Base-by-base conservation (phyloP, 2,113 vertebrate genomes). In the Ctenodactylus gundi region DNA sequence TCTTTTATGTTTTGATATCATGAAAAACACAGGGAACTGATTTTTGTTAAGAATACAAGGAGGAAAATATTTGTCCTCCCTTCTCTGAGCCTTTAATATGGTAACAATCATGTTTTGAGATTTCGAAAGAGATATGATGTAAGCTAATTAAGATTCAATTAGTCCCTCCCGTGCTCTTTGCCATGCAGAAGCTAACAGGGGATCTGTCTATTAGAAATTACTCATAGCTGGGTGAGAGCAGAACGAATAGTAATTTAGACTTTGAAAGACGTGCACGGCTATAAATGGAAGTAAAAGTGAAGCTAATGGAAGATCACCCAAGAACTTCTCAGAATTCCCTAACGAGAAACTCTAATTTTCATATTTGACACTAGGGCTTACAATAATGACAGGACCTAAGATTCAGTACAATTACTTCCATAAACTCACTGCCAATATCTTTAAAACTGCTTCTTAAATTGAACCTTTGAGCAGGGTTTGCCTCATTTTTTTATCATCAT, bases 321-420 rank as follows among this genome's bases (percentile, higher is more conserved):
- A 97, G 95, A 96, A 97, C 94, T 97, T 95, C 92, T 93, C 88
- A 97, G 92, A 96, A 97, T 97, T 96, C 96, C 93, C 95, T 96
- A 94, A 95, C 95, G 96, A 97, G 95, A 96, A 96, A 96, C 62
- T 90, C 77, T 91, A 85, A 94, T 96, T 96, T 97, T 96, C 76
- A 92, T 94, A 97, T 97, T 96, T 97, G 96, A 96, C 96, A 92
- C 94, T 81, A 93, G 46, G 87, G 53, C 90, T 97, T 93, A 96
- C 78, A 67, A 77, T 94, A 91, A 97, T 93, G 87, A 96, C 4
- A 58, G 96, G 85, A 94, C 70, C 81, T 96, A 82, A 82, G 77
- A 96, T n/a, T 92, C 77, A 97, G 62, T 92, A 96, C 92, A 96
- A 95, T 95, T 97, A 97, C 41, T 88, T 58, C 81, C 85, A 94